Evolutionary conservation across 2,888 invertebrate genomes (phyloP).

Genomic region (Limnephilus marmoratus): DNA sequence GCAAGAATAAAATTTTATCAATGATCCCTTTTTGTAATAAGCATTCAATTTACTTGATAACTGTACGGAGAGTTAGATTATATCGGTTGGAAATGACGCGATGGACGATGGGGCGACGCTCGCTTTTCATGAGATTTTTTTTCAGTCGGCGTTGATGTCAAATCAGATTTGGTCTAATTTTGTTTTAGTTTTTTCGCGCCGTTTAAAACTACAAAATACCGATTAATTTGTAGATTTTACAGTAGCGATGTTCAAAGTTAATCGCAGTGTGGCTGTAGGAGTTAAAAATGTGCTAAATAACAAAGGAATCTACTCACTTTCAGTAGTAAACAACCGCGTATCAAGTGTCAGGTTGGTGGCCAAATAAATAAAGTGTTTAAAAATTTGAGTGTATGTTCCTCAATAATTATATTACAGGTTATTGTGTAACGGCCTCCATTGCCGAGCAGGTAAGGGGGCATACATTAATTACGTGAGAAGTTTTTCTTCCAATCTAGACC

Average conservation of each 20-base stretch:
- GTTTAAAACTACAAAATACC: neutral
- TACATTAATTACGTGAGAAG: too few species aligned
- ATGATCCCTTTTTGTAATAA: neutral
- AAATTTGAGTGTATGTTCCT: too few species aligned
- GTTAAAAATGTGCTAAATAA: neutral
- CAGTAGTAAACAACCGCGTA: neutral
- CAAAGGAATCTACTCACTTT: neutral
- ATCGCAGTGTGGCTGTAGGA: neutral
- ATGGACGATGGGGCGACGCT: neutral
- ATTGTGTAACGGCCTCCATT: too few species aligned
- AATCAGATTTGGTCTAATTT: neutral
- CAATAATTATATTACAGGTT: too few species aligned
- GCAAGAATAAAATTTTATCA: too few species aligned
- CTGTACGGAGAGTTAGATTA: neutral
- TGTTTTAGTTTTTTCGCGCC: neutral
- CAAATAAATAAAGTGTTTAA: neutral
- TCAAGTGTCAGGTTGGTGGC: neutral
- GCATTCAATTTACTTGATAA: neutral
- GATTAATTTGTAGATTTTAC: neutral
- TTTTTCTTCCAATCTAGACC: too few species aligned
- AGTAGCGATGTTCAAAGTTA: neutral
- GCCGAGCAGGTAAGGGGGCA: too few species aligned
- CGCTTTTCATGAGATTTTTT: neutral
- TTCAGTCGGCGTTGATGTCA: neutral
- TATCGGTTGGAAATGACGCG: neutral